Base-by-base conservation (phyloP, 2,888 invertebrate species). In the Aspidapion aeneum region DNA sequence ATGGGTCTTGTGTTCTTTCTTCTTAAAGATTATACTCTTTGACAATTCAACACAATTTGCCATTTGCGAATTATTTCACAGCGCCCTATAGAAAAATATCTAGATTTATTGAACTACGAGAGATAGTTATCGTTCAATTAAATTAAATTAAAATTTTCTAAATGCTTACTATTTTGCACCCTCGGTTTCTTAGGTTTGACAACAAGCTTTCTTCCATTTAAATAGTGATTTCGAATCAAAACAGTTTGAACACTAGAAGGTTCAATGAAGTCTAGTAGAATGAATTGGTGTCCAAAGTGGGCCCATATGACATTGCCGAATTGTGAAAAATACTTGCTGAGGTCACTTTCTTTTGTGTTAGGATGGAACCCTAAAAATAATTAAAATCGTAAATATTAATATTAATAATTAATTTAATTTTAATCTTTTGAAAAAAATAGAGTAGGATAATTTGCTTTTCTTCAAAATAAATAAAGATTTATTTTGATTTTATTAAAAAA, bases 241-340 rank as follows among this genome's bases (percentile, higher is more conserved):
- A 75, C 66, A 21, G 70, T 67, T 60, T 72, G 65, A 16, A 71
- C 76, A n/a, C 69, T 52, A 21, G 62, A 57, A 35, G 70, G 66
- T 49, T 71, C 70, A 2, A 69, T 67, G 66, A 72, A 77, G 60
- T 76, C 74, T 9, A 77, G 58, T 50, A 77, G 69, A n/a, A 71
- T 66, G 69, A 71, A 75, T 12, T 63, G 65, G 64, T 73, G 69
- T 16, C 72, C 68, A 63, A 71, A 68, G 63, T 68, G 66, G 17
- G 64, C 62, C 68, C 66, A 69, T 20, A 68, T 63, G 20, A 71
- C 65, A 61, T 67, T 69, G 18, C 78, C 79, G 70, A 71, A 78
- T 57, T 66, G 66, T 9, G 68, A 68, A 63, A 79, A 76, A 65
- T 75, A 77, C 17, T 71, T 66, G 19, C 73, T 57, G 50, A 78